These are phyloP conservation scores for Phrynocephalus vlangalii DNA, from an alignment of 2,797 vertebrate species.

Conservation along the genomic window DNA sequence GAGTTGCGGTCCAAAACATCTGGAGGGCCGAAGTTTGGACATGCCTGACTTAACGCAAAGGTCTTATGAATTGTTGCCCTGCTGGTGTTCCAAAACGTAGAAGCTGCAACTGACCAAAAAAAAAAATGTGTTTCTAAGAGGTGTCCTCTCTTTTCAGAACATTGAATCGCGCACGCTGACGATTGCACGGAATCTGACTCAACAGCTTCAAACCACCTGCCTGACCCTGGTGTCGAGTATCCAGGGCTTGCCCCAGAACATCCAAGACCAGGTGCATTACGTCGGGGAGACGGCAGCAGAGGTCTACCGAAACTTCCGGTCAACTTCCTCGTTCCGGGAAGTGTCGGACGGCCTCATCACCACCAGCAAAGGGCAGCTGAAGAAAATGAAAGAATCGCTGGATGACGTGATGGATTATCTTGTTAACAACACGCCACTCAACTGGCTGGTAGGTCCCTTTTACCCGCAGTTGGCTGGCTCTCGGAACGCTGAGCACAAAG, in stretches of 20 bases:
- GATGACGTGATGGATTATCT: slow-evolving; percentile 94
- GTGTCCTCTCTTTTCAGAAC: slow-evolving; percentile 72
- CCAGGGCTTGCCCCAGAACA: slow-evolving; percentile 88
- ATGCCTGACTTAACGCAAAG: not conserved
- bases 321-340: slow-evolving; percentile 80
- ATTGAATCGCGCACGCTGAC: slow-evolving; percentile 89
- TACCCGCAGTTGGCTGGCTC: slow-evolving; percentile 83
- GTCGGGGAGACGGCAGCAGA: slow-evolving; percentile 82
- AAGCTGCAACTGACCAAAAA: not conserved
- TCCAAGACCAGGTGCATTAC: slow-evolving; percentile 86
- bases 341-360: slow-evolving; percentile 82
- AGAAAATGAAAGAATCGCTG: slow-evolving; percentile 88
- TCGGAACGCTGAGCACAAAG: slow-evolving; percentile 69
- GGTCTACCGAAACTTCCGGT: slow-evolving; percentile 82
- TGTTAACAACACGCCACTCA: slow-evolving; percentile 93
- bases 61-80: not conserved
- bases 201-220: slow-evolving; percentile 93
- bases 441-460: slow-evolving; percentile 98
- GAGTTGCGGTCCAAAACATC: too few species aligned
- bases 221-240: slow-evolving; percentile 83
- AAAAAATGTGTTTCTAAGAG: not conserved
- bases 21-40: too few species aligned
- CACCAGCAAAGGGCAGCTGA: slow-evolving; percentile 85
- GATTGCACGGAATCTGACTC: slow-evolving; percentile 85
- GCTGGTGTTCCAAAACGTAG: not conserved